phyloP scores from a whole-genome alignment of 2,113 vertebrate species.

The Phalacrocorax aristotelis region DNA sequence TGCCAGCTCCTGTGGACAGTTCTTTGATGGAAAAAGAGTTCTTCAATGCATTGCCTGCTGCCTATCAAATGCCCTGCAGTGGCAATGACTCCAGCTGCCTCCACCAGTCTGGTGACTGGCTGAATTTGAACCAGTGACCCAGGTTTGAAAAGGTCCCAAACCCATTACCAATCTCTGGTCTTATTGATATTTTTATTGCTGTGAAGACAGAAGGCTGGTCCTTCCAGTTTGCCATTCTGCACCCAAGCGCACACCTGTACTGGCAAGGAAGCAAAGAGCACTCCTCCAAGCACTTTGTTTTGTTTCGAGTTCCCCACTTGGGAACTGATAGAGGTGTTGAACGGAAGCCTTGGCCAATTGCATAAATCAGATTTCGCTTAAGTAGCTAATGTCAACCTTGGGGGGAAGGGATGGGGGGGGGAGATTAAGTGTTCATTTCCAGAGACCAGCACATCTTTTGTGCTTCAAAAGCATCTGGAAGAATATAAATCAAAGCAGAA shows the following conservation, averaged over 20 bases:
- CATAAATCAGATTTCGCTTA: slow-evolving; percentile 60
- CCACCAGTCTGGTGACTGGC: background rate
- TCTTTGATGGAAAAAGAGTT: background rate
- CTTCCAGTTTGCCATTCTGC: background rate
- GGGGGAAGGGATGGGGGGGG: background rate
- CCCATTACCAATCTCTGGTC: background rate
- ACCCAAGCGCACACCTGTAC: background rate
- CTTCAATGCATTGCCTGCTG: background rate
- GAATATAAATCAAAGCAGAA: slow-evolving; percentile 67
- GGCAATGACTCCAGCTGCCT: background rate
- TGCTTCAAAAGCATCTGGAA: slow-evolving; percentile 45
- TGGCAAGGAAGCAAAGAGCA: background rate
- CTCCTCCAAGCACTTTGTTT: background rate
- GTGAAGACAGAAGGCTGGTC: background rate
- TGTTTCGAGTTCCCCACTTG: background rate
- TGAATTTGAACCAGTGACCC: background rate
- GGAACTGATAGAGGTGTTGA: background rate
- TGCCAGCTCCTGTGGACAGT: background rate
- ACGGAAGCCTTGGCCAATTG: background rate
- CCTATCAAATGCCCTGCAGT: background rate
- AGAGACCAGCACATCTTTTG: slow-evolving; percentile 18
- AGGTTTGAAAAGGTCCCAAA: background rate
- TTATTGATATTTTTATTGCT: background rate
- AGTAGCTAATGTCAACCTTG: slow-evolving; percentile 26
- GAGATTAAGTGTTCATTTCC: slow-evolving; percentile 53